Conservation (phyloP, 2,888 invertebrate genomes). For the Pteria penguin region DNA sequence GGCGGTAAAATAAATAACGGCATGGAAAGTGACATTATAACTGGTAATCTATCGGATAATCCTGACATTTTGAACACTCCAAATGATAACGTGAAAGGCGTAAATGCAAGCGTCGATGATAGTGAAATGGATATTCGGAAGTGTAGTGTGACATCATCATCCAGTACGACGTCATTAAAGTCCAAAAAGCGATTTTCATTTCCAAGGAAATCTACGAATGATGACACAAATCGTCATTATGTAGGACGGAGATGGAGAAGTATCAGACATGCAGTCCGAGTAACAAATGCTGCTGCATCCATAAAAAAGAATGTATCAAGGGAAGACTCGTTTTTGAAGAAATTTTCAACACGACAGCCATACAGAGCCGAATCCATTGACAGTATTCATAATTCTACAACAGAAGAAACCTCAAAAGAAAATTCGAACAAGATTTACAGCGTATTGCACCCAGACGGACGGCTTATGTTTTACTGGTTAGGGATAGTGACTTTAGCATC, state of each 20-base stretch:
- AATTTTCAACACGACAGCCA: conserved; percentile 93
- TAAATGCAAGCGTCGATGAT: no score
- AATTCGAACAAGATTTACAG: conserved; percentile 43
- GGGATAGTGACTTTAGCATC: conserved; percentile 93
- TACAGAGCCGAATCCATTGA: conserved; percentile 52
- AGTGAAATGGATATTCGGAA: not conserved
- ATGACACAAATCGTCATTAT: not conserved
- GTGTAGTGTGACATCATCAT: not conserved
- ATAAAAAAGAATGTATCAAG: conserved; percentile 69
- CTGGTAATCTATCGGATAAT: no score
- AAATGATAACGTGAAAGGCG: no score
- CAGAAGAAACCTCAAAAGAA: conserved; percentile 2
- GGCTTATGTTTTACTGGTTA: conserved; percentile 97
- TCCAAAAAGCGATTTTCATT: not conserved
- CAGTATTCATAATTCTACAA: conserved; percentile 10
- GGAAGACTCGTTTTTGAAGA: conserved; percentile 87
- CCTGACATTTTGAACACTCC: no score
- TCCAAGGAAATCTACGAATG: not conserved
- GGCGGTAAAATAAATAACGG: no score
- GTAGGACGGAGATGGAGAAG: conserved; percentile 88
- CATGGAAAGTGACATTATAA: no score
- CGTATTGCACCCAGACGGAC: conserved; percentile 95
- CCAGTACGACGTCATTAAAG: not conserved
- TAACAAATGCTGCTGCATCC: conserved; percentile 64
- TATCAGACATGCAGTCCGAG: conserved; percentile 88